phyloP scores from a whole-genome alignment of 2,797 vertebrate species.

The Tapera naevia region DNA sequence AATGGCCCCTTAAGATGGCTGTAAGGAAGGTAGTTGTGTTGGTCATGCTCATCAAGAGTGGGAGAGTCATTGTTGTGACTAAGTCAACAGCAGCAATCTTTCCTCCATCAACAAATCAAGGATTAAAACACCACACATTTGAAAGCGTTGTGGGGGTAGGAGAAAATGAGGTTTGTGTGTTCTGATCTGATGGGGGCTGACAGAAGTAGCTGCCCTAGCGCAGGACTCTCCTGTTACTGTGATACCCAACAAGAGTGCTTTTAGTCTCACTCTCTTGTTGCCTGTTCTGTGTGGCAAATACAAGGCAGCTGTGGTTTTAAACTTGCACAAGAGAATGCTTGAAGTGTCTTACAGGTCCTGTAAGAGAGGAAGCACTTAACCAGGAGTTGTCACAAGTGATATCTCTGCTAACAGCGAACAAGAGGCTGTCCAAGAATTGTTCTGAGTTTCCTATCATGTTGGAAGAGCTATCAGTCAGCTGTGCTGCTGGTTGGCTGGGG shows the following conservation, averaged over 20 bases:
- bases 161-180: neutral
- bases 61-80: neutral
- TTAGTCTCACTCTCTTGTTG: neutral
- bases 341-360: neutral
- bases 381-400: neutral
- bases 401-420: neutral
- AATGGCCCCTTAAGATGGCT: neutral
- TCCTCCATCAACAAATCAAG: neutral
- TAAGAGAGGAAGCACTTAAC: neutral
- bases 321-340: neutral
- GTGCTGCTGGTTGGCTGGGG: neutral
- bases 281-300: neutral
- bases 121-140: neutral
- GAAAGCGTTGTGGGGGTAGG: neutral
- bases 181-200: neutral
- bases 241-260: neutral
- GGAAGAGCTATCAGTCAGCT: neutral
- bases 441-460: neutral
- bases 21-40: neutral
- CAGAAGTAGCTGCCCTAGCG: neutral
- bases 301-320: neutral
- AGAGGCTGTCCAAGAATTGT: neutral
- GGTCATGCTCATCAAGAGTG: neutral
- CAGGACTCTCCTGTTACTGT: neutral
- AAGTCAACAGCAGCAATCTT: neutral